phyloP scores from a whole-genome alignment of 2,797 vertebrate genomes.

The Brachymystax lenok region DNA sequence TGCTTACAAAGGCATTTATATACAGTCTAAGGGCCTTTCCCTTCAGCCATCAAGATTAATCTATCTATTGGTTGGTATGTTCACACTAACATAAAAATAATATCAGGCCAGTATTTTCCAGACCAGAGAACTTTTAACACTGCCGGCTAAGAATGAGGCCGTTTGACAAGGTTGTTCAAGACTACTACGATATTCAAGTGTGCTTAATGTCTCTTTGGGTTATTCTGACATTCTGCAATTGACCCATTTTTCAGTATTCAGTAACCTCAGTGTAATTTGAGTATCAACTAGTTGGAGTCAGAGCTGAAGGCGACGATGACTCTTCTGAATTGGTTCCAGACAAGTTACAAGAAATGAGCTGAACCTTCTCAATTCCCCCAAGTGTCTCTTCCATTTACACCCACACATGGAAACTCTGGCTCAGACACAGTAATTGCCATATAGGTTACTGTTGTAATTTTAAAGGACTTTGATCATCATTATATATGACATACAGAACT shows the following conservation, averaged over 20 bases:
- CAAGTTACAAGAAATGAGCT: neutral
- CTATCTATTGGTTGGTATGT: neutral
- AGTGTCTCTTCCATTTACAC: neutral
- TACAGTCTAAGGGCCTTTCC: neutral
- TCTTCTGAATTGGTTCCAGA: neutral
- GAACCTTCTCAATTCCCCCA: neutral
- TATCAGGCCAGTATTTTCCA: no score
- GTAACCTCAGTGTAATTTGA: neutral
- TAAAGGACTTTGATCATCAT: neutral
- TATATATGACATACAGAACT: neutral
- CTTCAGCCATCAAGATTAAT: neutral
- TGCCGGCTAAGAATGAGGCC: neutral
- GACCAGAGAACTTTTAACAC: no score
- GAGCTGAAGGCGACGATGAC: neutral
- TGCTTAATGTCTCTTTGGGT: neutral
- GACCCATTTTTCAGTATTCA: neutral
- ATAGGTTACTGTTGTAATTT: neutral
- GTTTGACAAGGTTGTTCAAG: neutral
- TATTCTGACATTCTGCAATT: neutral
- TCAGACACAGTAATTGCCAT: neutral
- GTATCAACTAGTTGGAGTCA: neutral
- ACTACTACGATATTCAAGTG: neutral
- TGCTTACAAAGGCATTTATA: neutral
- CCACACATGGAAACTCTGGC: conserved; percentile 2
- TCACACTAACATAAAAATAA: neutral